phyloP scores from a whole-genome alignment of 2,888 invertebrate species.

The Rotaria magnacalcarata region DNA sequence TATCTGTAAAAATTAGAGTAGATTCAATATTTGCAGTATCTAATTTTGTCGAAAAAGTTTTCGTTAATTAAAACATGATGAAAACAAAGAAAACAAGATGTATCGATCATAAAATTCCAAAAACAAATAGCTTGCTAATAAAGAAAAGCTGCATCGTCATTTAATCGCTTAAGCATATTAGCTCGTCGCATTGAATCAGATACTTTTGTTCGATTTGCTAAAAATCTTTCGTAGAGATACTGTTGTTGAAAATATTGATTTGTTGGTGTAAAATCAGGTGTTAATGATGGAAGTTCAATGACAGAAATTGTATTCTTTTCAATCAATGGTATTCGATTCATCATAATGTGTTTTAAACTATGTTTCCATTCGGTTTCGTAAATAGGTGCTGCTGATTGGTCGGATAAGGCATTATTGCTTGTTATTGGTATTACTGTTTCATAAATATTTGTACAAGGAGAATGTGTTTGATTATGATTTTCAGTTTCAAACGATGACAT shows the following conservation, averaged over 20 bases:
- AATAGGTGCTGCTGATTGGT: not conserved
- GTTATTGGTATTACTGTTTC: not conserved
- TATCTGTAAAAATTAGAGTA: no score
- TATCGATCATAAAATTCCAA: not conserved
- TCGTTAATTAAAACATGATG: not conserved
- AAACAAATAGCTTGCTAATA: not conserved
- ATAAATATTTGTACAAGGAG: not conserved
- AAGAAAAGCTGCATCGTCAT: conserved; percentile 9
- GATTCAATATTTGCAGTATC: no score
- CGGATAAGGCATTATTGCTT: not conserved
- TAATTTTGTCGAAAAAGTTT: no score
- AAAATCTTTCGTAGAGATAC: not conserved
- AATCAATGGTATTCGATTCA: not conserved
- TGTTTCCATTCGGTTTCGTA: conserved; percentile 24
- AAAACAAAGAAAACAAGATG: not conserved
- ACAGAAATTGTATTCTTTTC: not conserved
- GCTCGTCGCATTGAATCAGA: not conserved
- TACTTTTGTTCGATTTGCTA: not conserved
- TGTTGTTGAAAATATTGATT: not conserved
- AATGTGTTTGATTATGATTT: not conserved
- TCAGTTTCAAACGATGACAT: not conserved
- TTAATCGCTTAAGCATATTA: not conserved
- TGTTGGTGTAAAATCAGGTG: not conserved
- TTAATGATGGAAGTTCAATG: not conserved
- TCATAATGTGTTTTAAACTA: not conserved